Conservation (phyloP, 2,888 invertebrate species). For the Lithodes maja region DNA sequence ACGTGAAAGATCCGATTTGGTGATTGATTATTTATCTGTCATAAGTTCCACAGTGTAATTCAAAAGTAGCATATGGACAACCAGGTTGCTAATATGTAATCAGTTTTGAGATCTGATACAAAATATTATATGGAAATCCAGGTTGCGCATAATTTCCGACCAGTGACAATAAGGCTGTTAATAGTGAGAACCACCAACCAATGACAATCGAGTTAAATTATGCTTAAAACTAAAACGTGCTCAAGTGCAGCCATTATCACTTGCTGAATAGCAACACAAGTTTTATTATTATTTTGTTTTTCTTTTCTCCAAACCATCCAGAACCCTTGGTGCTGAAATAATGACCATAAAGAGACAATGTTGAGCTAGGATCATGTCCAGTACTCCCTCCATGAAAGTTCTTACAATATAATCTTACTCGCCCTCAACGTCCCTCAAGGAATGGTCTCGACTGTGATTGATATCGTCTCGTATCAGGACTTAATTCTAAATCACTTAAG, state of each 20-base stretch:
- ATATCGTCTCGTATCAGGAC: constrained; percentile 34
- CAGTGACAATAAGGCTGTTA: too few relatives aligned
- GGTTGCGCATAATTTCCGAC: too few relatives aligned
- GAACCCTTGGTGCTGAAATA: constrained; percentile 22
- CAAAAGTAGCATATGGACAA: too few relatives aligned
- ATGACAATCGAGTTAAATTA: not conserved
- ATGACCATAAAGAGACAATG: not conserved
- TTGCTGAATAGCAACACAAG: not conserved
- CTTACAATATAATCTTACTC: not conserved
- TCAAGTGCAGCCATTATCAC: not conserved
- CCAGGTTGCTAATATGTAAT: too few relatives aligned
- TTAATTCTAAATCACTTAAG: constrained; percentile 23
- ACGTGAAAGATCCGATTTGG: too few relatives aligned
- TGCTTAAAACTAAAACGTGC: not conserved
- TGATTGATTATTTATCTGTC: too few relatives aligned
- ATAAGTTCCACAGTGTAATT: too few relatives aligned
- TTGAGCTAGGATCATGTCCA: not conserved
- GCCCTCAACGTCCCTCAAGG: not conserved
- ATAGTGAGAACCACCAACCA: not conserved
- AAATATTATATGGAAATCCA: too few relatives aligned
- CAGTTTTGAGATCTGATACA: too few relatives aligned
- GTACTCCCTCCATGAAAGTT: not conserved
- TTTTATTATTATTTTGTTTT: not conserved
- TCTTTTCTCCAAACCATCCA: not conserved
- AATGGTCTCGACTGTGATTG: constrained; percentile 39